These are phyloP conservation scores for Zelleria hepariella DNA, from an alignment of 2,888 invertebrate species.

Conservation along the genomic window DNA sequence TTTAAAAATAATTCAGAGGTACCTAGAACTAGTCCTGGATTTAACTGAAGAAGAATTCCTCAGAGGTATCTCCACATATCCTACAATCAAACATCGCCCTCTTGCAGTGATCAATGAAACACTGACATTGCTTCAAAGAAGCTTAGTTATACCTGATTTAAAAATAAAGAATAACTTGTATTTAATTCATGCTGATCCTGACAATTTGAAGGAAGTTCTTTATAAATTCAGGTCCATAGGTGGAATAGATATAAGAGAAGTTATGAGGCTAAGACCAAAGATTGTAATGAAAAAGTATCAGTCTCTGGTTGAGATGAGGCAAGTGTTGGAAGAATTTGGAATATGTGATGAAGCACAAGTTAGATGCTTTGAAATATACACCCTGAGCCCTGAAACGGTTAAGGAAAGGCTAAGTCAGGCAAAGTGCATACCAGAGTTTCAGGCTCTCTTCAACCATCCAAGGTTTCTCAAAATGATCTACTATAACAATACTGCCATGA, in stretches of 20 bases:
- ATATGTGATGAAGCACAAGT: constrained; percentile 53
- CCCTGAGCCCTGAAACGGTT: constrained; percentile 46
- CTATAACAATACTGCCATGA: constrained; percentile 48
- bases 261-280: constrained; percentile 55
- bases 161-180: constrained; percentile 61
- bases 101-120: constrained; percentile 49
- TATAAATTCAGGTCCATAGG: constrained; percentile 43
- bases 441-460: constrained; percentile 47
- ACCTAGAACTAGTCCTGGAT: constrained; percentile 54
- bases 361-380: constrained; percentile 58
- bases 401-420: constrained; percentile 45
- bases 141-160: constrained; percentile 40
- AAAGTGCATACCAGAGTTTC: constrained; percentile 50
- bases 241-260: constrained; percentile 57
- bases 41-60: constrained; percentile 46
- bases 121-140: constrained; percentile 41
- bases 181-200: constrained; percentile 52
- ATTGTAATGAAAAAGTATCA: constrained; percentile 43
- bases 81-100: constrained; percentile 59
- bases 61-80: constrained; percentile 51
- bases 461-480: constrained; percentile 59
- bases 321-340: constrained; percentile 43
- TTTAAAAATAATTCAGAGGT: constrained; percentile 55
- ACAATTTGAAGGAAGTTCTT: constrained; percentile 50
- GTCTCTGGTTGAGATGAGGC: constrained; percentile 39